Percentiles rank a stretch among this genome's conserved stretches.
Evolutionary conservation across 2,888 invertebrate genomes (phyloP).

Genomic region (Perizoma affinitatum): DNA sequence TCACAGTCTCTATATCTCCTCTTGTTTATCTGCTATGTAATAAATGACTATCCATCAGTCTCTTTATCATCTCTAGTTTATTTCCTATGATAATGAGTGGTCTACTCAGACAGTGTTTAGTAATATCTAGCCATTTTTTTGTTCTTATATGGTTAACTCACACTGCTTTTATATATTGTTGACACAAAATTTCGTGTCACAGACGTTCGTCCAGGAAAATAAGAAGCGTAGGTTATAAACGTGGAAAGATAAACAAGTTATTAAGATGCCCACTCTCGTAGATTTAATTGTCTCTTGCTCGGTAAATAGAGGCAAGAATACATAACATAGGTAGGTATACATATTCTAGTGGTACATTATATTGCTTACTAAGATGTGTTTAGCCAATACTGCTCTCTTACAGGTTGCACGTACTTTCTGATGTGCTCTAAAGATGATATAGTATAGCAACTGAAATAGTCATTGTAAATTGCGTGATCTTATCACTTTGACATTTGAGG

Average conservation of each 20-base stretch:
- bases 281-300: constrained; percentile 7
- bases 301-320: constrained; percentile 1
- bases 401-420: neutral
- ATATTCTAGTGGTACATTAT: no score
- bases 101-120: no score
- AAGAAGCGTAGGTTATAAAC: constrained; percentile 13
- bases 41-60: no score
- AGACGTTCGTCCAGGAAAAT: constrained; percentile 11
- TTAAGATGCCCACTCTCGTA: constrained; percentile 6
- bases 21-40: no score
- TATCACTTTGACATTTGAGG: constrained; percentile 18
- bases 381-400: neutral
- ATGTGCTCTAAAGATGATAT: constrained; percentile 1
- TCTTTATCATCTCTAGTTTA: no score
- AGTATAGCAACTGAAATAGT: constrained; percentile 15
- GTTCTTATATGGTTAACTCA: neutral
- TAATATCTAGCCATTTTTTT: no score
- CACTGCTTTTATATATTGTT: neutral
- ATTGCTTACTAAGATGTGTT: no score
- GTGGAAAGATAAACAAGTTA: constrained; percentile 14
- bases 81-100: no score
- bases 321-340: neutral
- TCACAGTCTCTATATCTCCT: no score
- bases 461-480: constrained; percentile 21
- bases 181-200: constrained; percentile 10